Evolutionary conservation across 2,113 vertebrate genomes (phyloP).

Genomic region (Hiodon alosoides): DNA sequence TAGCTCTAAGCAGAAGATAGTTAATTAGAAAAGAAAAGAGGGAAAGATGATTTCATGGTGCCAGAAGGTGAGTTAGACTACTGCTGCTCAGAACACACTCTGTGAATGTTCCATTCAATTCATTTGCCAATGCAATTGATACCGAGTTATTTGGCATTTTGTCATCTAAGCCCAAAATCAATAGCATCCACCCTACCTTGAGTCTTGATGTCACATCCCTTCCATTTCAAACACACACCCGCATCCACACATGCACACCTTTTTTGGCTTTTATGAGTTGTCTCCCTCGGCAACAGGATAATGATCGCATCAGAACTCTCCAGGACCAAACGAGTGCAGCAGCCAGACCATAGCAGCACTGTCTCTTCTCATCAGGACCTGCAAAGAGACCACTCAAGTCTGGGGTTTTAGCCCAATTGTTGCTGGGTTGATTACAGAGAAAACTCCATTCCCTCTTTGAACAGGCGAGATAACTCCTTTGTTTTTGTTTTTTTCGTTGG

Average conservation of each 20-base stretch:
- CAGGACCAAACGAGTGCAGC: conserved; percentile 4
- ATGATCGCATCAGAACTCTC: conserved; percentile 8
- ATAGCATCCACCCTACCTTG: too few relatives aligned
- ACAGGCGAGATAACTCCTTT: neutral
- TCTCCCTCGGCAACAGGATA: neutral
- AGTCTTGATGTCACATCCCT: neutral
- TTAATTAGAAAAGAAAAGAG: too few relatives aligned
- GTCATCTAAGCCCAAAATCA: too few relatives aligned
- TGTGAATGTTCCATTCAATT: too few relatives aligned
- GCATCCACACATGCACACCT: neutral
- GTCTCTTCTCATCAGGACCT: conserved; percentile 10
- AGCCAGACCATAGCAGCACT: neutral
- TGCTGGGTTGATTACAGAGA: conserved; percentile 17
- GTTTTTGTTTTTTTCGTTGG: neutral
- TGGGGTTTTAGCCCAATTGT: neutral
- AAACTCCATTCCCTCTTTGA: neutral
- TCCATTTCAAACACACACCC: neutral
- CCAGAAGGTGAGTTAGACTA: too few relatives aligned
- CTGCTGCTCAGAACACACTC: too few relatives aligned
- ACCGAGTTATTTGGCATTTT: too few relatives aligned
- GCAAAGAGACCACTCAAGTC: conserved; percentile 4
- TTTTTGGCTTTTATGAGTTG: neutral
- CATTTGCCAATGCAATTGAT: too few relatives aligned
- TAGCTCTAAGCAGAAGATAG: too few relatives aligned
- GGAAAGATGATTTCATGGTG: too few relatives aligned